Base-by-base conservation (phyloP, 1,140 invertebrate genomes). In the Diorhabda elongata region DNA sequence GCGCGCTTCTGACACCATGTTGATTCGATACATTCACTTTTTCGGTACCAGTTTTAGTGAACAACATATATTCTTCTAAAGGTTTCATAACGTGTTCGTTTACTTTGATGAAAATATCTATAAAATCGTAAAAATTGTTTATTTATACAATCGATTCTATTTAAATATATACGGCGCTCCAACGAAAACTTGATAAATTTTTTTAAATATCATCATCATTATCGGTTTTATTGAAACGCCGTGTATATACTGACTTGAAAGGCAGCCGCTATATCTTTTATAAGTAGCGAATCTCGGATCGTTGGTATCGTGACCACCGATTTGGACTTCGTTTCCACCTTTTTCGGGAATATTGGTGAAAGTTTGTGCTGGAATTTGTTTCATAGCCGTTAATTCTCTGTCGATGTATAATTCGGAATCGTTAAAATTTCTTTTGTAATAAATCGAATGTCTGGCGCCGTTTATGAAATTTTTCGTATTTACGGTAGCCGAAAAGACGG, bases 1-100 rank as follows among this genome's bases (percentile, higher is more conserved):
- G 91, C 3, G 91, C 92, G 78, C 90, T 92, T 74, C 92, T 82
- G 2, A 94, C 89, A n/a, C 92, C 92, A 69, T 90, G 90, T 2
- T 91, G 88, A 79, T 92, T 92, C 9, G 91, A 90, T 3, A 92
- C 91, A 67, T 90, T 88, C 11, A 94, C 91, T 60, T 91, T 90
- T 77, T 93, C 91, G 61, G 90, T 87, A 60, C 89, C 91, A 45
- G 89, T 89, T 74, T 91, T 91, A 2, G 90, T 92, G 79, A 92
- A 94, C 4, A 93, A 81, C 92, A 95, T 94, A 78, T 95, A 95
- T 77, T 95, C 92, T 80, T 94, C 92, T 58, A 94, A 79, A 3
- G 92, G 92, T 75, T 92, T 92, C 91, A 94, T 93, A 62, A 86
- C 84, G 47, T 89, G 85, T 66, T 88, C 87, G 75, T 93, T 93